Percentiles rank a stretch among this genome's conserved stretches.
Evolutionary conservation across 1,140 invertebrate species (phyloP).

Genomic region (Drosophila mayri): DNA sequence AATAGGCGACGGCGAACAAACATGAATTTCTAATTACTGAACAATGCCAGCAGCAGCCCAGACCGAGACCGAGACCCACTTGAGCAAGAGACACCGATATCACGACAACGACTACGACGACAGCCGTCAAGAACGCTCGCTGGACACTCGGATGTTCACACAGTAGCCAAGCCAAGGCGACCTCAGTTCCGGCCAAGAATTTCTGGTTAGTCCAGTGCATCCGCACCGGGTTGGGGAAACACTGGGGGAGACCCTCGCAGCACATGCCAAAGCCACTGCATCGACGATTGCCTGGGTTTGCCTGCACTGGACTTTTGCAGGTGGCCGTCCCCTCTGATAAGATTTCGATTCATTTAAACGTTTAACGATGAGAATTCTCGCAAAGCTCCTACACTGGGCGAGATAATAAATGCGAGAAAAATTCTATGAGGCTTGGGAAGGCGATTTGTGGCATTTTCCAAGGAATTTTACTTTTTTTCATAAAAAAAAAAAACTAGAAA

Average conservation of each 20-base stretch:
- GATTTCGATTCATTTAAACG: constrained; percentile 54
- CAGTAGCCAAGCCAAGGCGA: constrained; percentile 16
- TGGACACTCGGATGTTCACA: constrained; percentile 20
- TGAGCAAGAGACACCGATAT: constrained; percentile 6
- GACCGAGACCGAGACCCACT: constrained; percentile 5
- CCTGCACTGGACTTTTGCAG: constrained; percentile 64
- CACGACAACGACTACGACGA: constrained; percentile 2
- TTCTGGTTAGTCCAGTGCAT: constrained; percentile 8
- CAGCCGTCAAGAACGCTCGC: constrained; percentile 1
- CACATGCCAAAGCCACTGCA: constrained; percentile 19
- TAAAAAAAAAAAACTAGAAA: not conserved
- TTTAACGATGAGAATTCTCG: constrained; percentile 32
- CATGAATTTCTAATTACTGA: constrained; percentile 60
- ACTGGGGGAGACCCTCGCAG: not conserved
- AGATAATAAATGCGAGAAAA: not conserved
- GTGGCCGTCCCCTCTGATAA: constrained; percentile 59
- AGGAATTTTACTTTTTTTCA: not conserved
- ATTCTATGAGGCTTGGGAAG: not conserved
- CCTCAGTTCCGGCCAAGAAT: constrained; percentile 22
- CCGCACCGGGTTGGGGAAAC: not conserved
- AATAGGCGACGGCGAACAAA: constrained; percentile 28
- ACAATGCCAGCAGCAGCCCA: constrained; percentile 26
- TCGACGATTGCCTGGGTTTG: constrained; percentile 39
- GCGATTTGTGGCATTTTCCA: not conserved
- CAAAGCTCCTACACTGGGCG: not conserved